Base-by-base conservation (phyloP, 2,888 invertebrate species). In the Panorpa germanica region DNA sequence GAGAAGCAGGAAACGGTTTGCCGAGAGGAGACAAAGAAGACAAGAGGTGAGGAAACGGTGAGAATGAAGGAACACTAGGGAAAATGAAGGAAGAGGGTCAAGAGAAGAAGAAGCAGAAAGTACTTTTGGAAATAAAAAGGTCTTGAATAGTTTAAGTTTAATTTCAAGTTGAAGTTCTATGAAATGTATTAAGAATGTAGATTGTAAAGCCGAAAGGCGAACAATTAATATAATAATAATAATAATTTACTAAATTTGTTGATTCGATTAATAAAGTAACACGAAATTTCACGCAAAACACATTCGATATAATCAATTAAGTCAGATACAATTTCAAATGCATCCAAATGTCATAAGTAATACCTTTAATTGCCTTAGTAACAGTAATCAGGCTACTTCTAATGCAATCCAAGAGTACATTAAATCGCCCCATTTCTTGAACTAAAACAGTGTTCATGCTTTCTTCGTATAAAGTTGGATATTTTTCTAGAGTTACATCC, bases 391-490 rank as follows among this genome's bases (percentile, higher is more conserved):
- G 59, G 48, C 82, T 86, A 14, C 51, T 54, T 32, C 78, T 59
- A 25, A 91, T 76, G n/a, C 74, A 65, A 5, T 45, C 48, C n/a
- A 82, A 61, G 5, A 91, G 59, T 28, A 66, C 63, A 37, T 82
- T 82, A 43, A 78, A 83, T 28, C 83, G 53, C 5, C 71, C 75
- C 57, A 83, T 78, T 52, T 85, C 85, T 50, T 85, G 83, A 4
- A 86, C 77, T 30, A 91, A 60, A 1, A 91, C 90, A 2, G 90
- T 90, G 45, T 91, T 90, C 85, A 91, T 85, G 42, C 88, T 88
- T 61, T 90, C 83, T 50, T 70, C 54, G 55, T 90, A 65, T 40
- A 62, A 48, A 33, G 82, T 74, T 32, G 90, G 72, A 61, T 75
- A 74, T 54, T 74, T 61, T 49, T 64, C 52, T 46, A 73, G 56